Evolutionary conservation across 2,888 invertebrate species (phyloP), one percentile per base, ranked within the genome.

Genomic region (Sesamia inferens): DNA sequence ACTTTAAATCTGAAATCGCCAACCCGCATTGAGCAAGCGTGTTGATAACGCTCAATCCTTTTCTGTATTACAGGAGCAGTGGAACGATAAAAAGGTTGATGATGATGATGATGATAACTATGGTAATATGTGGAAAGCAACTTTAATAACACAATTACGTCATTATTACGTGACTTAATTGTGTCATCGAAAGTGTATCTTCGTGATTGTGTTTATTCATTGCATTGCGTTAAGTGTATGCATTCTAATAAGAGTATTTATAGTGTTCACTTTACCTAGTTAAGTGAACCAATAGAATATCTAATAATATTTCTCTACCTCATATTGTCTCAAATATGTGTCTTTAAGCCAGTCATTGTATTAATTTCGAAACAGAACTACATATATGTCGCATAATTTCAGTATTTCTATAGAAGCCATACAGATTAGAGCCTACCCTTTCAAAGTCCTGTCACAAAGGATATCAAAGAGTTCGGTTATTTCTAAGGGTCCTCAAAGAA

Each of bases 361-460:
- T 65, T 48, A 63, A 61, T 76, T 65, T 70, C 22, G 48, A 71
- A 72, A 74, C 67, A 68, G 55, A 65, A 61, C 31, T 31, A 31
- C 31, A 31, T 31, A 57, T 51, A 11, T 68, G 69, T 76, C 61
- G 58, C 69, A 70, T 67, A 73, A 58, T 72, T 74, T 73, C 59
- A 11, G 57, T 74, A 65, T 78, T 71, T 83, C 75, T 83, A 79
- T 71, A 64, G 58, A 94, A 95, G 94, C 94, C 94, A 95, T 88
- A 92, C 94, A 81, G 79, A 91, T 93, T 91, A 92, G 82, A 90
- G 92, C 91, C 88, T 89, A 81, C 74, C 83, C 84, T 75, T 72
- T 77, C 75, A 83, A 80, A 83, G 81, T 91, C 92, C 91, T 88
- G 91, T 92, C 90, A 86, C 76, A 85, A 86, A 89, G 93, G 93